A percentile compares a stretch with the other conserved stretches of the same genome.
Evolutionary conservation across 2,113 vertebrate genomes (phyloP).

Genomic region (Cottus gobio): DNA sequence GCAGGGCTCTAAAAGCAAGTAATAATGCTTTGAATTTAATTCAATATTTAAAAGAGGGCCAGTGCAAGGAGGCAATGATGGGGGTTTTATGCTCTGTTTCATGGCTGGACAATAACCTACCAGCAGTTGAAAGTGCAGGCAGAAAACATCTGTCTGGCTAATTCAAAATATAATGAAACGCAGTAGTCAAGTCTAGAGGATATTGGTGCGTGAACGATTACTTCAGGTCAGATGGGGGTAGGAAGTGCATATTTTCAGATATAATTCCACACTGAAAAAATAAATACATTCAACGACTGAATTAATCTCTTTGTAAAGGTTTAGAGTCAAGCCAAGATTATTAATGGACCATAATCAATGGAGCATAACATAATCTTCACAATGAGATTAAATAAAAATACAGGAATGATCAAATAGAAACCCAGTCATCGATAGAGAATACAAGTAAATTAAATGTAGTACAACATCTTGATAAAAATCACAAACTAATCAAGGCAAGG

Average conservation of each 20-base stretch:
- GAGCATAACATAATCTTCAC: not conserved
- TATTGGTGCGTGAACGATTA: conserved; percentile 1
- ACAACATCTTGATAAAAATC: not conserved
- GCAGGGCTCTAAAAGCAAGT: conserved; percentile 23
- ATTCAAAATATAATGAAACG: conserved; percentile 12
- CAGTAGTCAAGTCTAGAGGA: not conserved
- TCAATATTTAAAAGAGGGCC: conserved; percentile 17
- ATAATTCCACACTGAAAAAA: not conserved
- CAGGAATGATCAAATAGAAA: not conserved
- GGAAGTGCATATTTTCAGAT: not conserved
- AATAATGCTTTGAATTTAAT: conserved; percentile 32
- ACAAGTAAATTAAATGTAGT: not conserved
- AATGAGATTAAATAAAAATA: not conserved
- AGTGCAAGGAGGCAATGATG: not conserved
- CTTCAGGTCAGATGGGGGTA: not conserved
- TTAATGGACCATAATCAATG: no score
- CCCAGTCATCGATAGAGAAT: not conserved
- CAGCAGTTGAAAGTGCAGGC: not conserved
- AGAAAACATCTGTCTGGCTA: conserved; percentile 6
- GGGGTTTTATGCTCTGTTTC: not conserved
- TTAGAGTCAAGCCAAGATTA: not conserved
- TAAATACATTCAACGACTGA: not conserved
- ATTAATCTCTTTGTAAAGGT: not conserved
- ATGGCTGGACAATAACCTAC: conserved; percentile 12
- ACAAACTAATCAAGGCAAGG: not conserved